phyloP scores from a whole-genome alignment of 2,797 vertebrate species.

The Channa striata region DNA sequence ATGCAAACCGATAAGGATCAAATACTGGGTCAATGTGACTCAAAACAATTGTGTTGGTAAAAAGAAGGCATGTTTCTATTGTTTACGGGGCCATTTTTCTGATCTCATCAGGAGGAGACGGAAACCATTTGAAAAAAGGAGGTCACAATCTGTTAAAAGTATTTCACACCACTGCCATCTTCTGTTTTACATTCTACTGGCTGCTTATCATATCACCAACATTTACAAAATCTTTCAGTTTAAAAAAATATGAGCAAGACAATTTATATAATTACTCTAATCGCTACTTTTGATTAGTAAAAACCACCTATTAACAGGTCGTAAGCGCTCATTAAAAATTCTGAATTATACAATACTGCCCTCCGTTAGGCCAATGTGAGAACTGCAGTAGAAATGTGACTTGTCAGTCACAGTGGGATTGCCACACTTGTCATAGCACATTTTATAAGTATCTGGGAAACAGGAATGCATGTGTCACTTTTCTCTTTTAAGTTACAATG shows the following conservation, averaged over 20 bases:
- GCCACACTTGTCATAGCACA: slow-evolving; percentile 40
- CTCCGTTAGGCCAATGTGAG: slow-evolving; percentile 51
- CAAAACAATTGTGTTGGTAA: slow-evolving; percentile 41
- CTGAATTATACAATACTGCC: slow-evolving; percentile 69
- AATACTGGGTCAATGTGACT: slow-evolving; percentile 36
- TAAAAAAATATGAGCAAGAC: background rate
- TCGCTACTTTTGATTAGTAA: background rate
- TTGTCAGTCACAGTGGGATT: slow-evolving; percentile 23
- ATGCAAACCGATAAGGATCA: slow-evolving; percentile 21
- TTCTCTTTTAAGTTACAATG: slow-evolving; percentile 51
- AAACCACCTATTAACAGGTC: background rate
- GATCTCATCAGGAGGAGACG: slow-evolving; percentile 40
- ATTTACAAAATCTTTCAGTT: background rate
- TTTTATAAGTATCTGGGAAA: slow-evolving; percentile 50
- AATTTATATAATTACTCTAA: background rate
- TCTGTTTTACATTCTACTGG: background rate
- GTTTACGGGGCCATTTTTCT: slow-evolving; percentile 49
- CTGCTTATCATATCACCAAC: background rate
- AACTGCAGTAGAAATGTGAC: slow-evolving; percentile 35
- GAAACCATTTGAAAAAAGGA: slow-evolving; percentile 22
- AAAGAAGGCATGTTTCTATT: slow-evolving; percentile 41
- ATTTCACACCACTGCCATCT: background rate
- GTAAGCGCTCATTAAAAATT: background rate
- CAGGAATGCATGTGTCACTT: slow-evolving; percentile 16
- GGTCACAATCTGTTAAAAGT: background rate